These are phyloP conservation scores for Ascaphus truei DNA, from an alignment of 2,113 vertebrate genomes.

Conservation along the genomic window DNA sequence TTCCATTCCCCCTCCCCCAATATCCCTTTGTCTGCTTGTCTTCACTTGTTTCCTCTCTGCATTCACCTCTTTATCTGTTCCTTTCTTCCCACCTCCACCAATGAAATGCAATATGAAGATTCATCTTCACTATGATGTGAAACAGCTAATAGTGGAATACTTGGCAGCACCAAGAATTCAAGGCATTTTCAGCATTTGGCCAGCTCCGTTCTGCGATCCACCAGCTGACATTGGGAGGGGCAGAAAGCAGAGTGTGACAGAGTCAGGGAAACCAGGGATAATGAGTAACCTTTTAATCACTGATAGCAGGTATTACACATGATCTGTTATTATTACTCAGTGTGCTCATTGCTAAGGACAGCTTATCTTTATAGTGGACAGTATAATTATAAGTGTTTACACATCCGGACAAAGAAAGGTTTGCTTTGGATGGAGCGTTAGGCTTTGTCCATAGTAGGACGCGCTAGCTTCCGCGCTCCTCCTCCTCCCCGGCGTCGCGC, in stretches of 20 bases:
- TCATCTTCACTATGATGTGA: neutral
- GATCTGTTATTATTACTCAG: neutral
- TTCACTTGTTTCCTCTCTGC: neutral
- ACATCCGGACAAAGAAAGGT: too few relatives aligned
- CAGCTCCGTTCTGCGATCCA: constrained; percentile 10
- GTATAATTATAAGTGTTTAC: too few relatives aligned
- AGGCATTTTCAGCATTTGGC: constrained; percentile 35
- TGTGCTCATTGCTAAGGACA: too few relatives aligned
- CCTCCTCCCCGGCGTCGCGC: too few relatives aligned
- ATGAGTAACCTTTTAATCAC: constrained; percentile 6
- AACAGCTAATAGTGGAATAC: constrained; percentile 11
- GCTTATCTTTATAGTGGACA: too few relatives aligned
- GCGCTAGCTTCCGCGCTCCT: too few relatives aligned
- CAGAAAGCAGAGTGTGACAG: neutral
- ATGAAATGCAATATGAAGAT: neutral
- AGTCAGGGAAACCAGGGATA: neutral
- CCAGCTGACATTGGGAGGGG: constrained; percentile 16
- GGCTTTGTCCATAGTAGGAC: too few relatives aligned
- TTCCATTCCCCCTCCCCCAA: neutral
- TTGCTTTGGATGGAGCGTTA: too few relatives aligned
- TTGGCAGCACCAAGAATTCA: constrained; percentile 22
- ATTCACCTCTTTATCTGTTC: neutral
- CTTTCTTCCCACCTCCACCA: neutral
- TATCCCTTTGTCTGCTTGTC: neutral
- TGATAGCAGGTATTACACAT: too few relatives aligned